phyloP scores from a whole-genome alignment of 1,140 invertebrate genomes.

The Drosophila quadrilineata region DNA sequence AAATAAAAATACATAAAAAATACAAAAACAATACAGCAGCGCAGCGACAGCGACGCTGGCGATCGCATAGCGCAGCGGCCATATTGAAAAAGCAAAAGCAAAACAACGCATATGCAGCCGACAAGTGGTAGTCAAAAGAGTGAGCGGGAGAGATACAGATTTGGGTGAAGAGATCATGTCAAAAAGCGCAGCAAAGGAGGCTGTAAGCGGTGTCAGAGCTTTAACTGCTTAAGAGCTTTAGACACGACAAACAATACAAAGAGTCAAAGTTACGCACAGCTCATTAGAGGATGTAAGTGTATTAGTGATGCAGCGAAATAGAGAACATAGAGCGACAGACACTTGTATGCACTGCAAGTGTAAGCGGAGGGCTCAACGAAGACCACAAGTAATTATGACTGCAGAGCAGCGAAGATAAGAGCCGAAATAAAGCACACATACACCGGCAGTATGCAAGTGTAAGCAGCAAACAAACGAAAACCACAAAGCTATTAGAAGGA shows the following conservation, averaged over 20 bases:
- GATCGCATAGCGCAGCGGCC: constrained; percentile 51
- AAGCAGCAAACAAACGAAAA: no score
- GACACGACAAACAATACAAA: constrained; percentile 14
- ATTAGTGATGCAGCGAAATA: no score
- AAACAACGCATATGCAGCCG: no score
- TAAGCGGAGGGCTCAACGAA: no score
- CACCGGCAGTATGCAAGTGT: no score
- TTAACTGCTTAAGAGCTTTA: constrained; percentile 21
- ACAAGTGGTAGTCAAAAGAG: neutral
- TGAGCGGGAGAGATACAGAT: neutral
- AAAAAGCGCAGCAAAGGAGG: neutral
- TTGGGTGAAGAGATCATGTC: neutral
- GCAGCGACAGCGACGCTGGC: constrained; percentile 22
- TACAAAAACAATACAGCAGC: constrained; percentile 22
- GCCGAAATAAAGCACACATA: no score
- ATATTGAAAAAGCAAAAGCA: constrained; percentile 70
- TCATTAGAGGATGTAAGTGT: no score
- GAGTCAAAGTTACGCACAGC: neutral
- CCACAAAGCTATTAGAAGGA: no score
- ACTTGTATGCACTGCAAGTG: no score
- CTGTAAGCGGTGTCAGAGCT: constrained; percentile 6
- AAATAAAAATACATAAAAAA: constrained; percentile 31
- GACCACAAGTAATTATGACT: no score
- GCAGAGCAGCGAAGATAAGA: no score
- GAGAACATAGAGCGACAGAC: no score